Conservation (phyloP, 2,113 vertebrate species). For the Paramisgurnus dabryanus region DNA sequence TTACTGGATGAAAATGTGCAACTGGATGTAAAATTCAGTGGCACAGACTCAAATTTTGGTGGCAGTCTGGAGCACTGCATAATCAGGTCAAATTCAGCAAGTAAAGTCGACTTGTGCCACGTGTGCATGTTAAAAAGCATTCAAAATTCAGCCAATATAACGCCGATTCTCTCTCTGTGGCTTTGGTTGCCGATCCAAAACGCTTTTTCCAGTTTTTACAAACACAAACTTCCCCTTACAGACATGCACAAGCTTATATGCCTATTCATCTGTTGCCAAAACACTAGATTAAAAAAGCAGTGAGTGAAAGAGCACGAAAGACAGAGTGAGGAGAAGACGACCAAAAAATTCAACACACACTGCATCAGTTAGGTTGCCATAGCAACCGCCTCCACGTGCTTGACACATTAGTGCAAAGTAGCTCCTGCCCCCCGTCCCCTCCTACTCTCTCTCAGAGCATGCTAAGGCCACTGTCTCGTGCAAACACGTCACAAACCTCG, state of each 20-base stretch:
- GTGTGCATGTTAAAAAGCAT: constrained; percentile 48
- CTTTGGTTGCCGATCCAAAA: constrained; percentile 31
- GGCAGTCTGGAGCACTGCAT: too few species aligned
- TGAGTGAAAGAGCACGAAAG: not conserved
- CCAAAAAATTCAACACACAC: constrained; percentile 8
- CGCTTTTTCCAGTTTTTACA: constrained; percentile 58
- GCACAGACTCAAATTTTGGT: too few species aligned
- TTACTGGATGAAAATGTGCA: too few species aligned
- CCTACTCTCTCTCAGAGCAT: constrained; percentile 39
- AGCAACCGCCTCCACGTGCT: constrained; percentile 73
- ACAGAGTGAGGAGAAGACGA: not conserved
- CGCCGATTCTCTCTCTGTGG: constrained; percentile 56
- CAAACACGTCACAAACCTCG: constrained; percentile 56
- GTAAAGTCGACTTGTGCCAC: too few species aligned
- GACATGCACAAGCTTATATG: constrained; percentile 17
- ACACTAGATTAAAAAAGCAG: constrained; percentile 35
- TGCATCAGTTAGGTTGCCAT: constrained; percentile 68
- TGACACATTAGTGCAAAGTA: constrained; percentile 65
- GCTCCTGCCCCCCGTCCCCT: constrained; percentile 44
- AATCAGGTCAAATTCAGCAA: too few species aligned
- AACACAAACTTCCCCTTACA: constrained; percentile 48
- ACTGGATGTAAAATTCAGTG: too few species aligned
- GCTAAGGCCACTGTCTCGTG: constrained; percentile 72
- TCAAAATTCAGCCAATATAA: constrained; percentile 62
- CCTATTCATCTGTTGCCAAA: constrained; percentile 46